phyloP scores from a whole-genome alignment of 2,113 vertebrate genomes.

The Protobothrops flavoviridis region DNA sequence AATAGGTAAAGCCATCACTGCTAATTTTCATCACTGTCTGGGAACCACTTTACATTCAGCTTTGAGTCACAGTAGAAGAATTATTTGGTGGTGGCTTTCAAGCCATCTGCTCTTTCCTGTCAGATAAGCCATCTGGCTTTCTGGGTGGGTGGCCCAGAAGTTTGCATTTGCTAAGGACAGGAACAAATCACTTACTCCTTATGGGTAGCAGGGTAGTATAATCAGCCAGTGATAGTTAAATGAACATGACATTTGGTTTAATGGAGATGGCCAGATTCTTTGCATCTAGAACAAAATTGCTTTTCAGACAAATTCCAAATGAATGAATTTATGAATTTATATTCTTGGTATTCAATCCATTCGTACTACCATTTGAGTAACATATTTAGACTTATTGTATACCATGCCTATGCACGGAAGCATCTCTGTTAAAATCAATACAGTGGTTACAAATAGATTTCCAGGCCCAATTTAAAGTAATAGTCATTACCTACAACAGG shows the following conservation, averaged over 20 bases:
- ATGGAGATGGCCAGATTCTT: not conserved
- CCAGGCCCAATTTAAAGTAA: not conserved
- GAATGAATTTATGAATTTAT: not conserved
- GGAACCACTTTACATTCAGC: not conserved
- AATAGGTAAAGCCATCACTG: not conserved
- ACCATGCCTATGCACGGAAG: not conserved
- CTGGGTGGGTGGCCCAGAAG: not conserved
- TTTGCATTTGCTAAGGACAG: not conserved
- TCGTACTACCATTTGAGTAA: not conserved
- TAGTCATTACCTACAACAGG: not conserved
- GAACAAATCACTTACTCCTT: not conserved
- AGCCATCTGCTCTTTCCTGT: not conserved
- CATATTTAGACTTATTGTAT: not conserved
- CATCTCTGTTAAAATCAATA: not conserved
- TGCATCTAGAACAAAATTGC: not conserved
- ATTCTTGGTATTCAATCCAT: not conserved
- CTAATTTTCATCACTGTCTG: not conserved
- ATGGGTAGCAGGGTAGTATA: not conserved
- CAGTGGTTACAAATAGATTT: not conserved
- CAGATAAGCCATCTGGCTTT: not conserved
- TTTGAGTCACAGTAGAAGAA: not conserved
- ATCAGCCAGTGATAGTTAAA: not conserved
- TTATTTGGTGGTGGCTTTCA: not conserved
- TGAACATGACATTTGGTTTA: not conserved
- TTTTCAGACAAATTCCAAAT: not conserved